Percentiles rank a stretch among this genome's conserved stretches.
phyloP scores from a whole-genome alignment of 2,113 vertebrate species.

The Nematolebias whitei region DNA sequence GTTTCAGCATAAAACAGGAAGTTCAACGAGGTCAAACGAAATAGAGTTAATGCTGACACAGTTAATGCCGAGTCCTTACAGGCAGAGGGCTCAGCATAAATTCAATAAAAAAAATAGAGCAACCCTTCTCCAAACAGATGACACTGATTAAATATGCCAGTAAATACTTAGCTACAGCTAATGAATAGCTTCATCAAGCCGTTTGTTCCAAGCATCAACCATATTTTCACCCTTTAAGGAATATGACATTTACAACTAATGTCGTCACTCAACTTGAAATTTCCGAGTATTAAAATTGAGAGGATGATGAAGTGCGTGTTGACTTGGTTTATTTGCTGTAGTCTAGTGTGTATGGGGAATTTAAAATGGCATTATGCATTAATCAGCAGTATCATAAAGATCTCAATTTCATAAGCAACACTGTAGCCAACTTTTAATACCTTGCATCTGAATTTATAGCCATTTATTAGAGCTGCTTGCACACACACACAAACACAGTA shows the following conservation, averaged over 20 bases:
- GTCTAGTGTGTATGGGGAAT: conserved; percentile 3
- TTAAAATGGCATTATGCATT: conserved; percentile 29
- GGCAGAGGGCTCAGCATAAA: background rate
- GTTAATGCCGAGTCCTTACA: background rate
- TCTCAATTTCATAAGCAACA: conserved; percentile 25
- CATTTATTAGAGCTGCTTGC: conserved; percentile 69
- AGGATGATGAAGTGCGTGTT: conserved; percentile 32
- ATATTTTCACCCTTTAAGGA: conserved; percentile 3
- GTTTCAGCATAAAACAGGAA: background rate
- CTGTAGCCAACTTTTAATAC: conserved; percentile 48
- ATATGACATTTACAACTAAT: conserved; percentile 23
- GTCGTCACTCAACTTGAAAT: conserved; percentile 12
- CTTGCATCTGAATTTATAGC: conserved; percentile 50
- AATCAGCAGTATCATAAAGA: conserved; percentile 11
- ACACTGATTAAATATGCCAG: conserved; percentile 26
- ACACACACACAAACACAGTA: conserved; percentile 14
- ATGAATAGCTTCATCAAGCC: conserved; percentile 34
- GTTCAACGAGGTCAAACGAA: background rate
- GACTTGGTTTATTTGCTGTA: conserved; percentile 6
- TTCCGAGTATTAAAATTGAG: conserved; percentile 35
- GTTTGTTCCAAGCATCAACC: conserved; percentile 11
- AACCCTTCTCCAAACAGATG: conserved; percentile 3
- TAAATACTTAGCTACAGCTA: conserved; percentile 35
- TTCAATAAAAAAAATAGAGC: conserved; percentile 39
- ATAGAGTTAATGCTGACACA: background rate